phyloP scores from a whole-genome alignment of 2,113 vertebrate species.

The Antechinus stuartii region DNA sequence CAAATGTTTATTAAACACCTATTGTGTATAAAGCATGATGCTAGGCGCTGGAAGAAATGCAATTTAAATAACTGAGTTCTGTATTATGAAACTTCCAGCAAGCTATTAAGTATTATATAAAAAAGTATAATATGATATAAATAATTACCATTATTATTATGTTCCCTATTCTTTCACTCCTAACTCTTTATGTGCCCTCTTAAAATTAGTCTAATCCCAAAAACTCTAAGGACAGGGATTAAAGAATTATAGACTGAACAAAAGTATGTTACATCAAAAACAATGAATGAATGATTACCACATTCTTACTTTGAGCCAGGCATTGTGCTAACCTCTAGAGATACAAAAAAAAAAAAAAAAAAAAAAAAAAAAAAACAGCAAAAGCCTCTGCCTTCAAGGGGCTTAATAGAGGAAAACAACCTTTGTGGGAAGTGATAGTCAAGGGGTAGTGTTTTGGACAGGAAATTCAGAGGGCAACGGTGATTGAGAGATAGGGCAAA shows the following conservation, averaged over 20 bases:
- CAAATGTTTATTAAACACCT: background rate
- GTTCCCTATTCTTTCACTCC: conserved; percentile 13
- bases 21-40: no score
- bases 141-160: conserved; percentile 12
- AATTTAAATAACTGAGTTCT: background rate
- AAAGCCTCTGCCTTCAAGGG: background rate
- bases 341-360: background rate
- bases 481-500: background rate
- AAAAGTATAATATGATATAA: background rate
- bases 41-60: background rate
- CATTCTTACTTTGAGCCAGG: background rate
- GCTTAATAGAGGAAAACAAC: background rate
- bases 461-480: background rate
- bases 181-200: conserved; percentile 42
- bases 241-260: conserved; percentile 46
- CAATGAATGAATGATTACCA: background rate
- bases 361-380: background rate
- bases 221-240: conserved; percentile 29
- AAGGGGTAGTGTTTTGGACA: background rate
- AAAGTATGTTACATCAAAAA: conserved; percentile 22
- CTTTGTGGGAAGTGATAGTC: no score
- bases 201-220: conserved; percentile 38
- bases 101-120: background rate
- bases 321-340: background rate
- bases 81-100: background rate